phyloP scores from a whole-genome alignment of 2,797 vertebrate species.

The Microtus obscurus region DNA sequence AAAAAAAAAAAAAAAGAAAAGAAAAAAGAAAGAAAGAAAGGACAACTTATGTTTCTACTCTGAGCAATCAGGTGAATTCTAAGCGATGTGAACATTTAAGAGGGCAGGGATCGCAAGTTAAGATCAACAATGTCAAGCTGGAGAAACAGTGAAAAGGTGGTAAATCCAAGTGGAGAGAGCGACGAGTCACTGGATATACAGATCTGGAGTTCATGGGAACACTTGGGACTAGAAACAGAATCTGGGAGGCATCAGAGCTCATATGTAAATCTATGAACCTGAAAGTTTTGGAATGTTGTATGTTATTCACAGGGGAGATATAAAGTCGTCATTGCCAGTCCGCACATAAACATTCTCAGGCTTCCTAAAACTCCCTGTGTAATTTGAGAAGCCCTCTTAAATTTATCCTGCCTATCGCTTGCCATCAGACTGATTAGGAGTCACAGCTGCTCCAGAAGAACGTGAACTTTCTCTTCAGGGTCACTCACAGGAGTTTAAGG shows the following conservation, averaged over 20 bases:
- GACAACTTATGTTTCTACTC: background rate
- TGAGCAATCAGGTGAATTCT: background rate
- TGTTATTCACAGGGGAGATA: conserved; percentile 27
- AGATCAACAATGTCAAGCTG: background rate
- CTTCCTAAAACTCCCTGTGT: background rate
- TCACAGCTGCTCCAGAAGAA: background rate
- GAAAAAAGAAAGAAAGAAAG: background rate
- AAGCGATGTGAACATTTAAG: background rate
- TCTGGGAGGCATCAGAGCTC: conserved; percentile 19
- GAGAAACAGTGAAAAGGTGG: background rate
- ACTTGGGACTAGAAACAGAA: background rate
- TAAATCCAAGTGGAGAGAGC: background rate
- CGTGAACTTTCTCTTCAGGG: conserved; percentile 36
- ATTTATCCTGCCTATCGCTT: conserved; percentile 2
- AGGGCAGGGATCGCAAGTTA: background rate
- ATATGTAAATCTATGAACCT: conserved; percentile 24
- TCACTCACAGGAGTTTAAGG: conserved; percentile 2
- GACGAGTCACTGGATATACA: background rate
- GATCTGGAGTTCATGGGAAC: conserved; percentile 29
- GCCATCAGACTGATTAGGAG: conserved; percentile 9
- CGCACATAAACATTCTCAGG: background rate
- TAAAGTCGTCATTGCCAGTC: background rate
- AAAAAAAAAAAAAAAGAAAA: background rate
- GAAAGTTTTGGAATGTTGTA: conserved; percentile 28
- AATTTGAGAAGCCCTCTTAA: conserved; percentile 42